Percentiles rank a stretch among this genome's conserved stretches.
Evolutionary conservation across 2,113 vertebrate genomes (phyloP).

Genomic region (Rattus rattus): DNA sequence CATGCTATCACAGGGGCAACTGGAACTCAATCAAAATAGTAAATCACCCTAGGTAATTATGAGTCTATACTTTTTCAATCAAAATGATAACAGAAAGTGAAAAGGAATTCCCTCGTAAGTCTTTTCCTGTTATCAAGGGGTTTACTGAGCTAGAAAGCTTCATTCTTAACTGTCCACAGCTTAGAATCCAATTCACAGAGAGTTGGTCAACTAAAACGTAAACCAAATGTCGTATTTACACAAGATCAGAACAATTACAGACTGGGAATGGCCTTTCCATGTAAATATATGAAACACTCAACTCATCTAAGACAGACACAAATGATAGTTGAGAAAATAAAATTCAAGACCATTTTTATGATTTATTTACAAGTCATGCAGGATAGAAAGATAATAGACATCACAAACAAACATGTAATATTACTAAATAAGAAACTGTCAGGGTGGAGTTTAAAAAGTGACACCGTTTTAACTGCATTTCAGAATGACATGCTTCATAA

Average conservation of each 20-base stretch:
- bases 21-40: slow-evolving; percentile 63
- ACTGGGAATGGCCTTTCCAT: not conserved
- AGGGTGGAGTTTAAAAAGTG: not conserved
- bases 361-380: not conserved
- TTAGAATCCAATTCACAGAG: slow-evolving; percentile 16
- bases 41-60: slow-evolving; percentile 69
- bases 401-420: not conserved
- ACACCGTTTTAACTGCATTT: not conserved
- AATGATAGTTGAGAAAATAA: not conserved
- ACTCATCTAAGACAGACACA: not conserved
- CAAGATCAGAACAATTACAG: not conserved
- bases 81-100: slow-evolving; percentile 55
- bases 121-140: slow-evolving; percentile 15
- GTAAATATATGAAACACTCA: not conserved
- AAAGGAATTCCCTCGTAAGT: slow-evolving; percentile 56
- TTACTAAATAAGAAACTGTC: not conserved
- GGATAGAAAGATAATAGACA: not conserved
- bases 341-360: not conserved
- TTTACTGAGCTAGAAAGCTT: slow-evolving; percentile 16
- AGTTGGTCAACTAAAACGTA: not conserved
- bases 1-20: slow-evolving; percentile 44
- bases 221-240: not conserved
- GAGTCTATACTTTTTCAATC: slow-evolving; percentile 61
- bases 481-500: not conserved
- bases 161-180: slow-evolving; percentile 37